Evolutionary conservation across 1,140 invertebrate genomes (phyloP), one percentile per base, ranked within the genome.

Genomic region (Sycophila sp.): DNA sequence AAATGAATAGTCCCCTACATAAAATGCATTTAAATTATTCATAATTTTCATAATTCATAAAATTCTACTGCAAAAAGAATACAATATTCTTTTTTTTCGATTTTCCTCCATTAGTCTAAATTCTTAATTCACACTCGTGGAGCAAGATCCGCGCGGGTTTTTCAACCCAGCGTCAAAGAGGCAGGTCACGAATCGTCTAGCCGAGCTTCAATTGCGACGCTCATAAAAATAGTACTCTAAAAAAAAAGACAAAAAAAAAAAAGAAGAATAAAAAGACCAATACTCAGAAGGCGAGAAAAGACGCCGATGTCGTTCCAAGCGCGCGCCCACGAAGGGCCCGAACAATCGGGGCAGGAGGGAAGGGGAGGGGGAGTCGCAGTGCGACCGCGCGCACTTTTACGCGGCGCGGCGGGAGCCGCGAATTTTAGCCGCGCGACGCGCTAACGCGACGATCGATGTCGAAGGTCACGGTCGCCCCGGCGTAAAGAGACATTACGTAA

Each of bases 401-500:
- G 38, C 38, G 38, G 38, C 3, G 4, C 19, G 4, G 42, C 40
- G 8, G n/a, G n/a, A n/a, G n/a, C n/a, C n/a, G n/a, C n/a, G n/a
- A n/a, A n/a, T n/a, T n/a, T n/a, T n/a, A n/a, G n/a, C 49, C 0
- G 26, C 26, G 49, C 24, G n/a, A 47, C 24, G 19, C 26, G 49
- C 19, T 8, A 10, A 10, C 19, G 26, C 13, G 17, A 51, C 62
- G 62, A 64, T 64, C 62, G 62, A 64, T 64, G 62, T 51, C 40
- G 62, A 64, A 64, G 62, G 62, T 64, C 62, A 64, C 62, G 62
- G 62, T 51, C 62, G 62, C 8, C 24, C 42, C 42, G 6, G 30
- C 62, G 15, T 28, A 51, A 64, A 51, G n/a, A 51, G 45, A 51
- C 62, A 36, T 64, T 64, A 64, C 62, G 62, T 64, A 64, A 64